A percentile compares a stretch with the other conserved stretches of the same genome.
These are phyloP conservation scores for Clepsis dumicolana DNA, from an alignment of 2,888 invertebrate species.

Conservation along the genomic window DNA sequence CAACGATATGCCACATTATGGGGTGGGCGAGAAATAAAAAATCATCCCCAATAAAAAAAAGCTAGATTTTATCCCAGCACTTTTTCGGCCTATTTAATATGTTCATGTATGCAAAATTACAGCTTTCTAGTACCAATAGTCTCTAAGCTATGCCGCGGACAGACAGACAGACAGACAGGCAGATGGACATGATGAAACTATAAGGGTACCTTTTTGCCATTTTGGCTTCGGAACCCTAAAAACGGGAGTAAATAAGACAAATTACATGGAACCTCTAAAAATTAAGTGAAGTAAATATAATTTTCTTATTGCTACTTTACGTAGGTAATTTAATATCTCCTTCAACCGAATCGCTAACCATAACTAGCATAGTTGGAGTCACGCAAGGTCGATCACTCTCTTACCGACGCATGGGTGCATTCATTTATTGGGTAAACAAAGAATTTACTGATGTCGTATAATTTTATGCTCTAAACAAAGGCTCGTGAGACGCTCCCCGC, in stretches of 20 bases:
- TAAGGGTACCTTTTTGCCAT: too few species aligned
- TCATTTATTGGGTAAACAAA: conserved; percentile 82
- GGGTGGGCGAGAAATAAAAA: too few species aligned
- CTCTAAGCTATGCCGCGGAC: too few species aligned
- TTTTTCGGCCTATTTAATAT: too few species aligned
- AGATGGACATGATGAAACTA: too few species aligned
- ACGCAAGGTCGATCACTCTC: conserved; percentile 62
- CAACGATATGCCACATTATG: too few species aligned
- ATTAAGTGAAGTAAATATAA: neutral
- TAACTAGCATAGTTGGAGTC: conserved; percentile 53
- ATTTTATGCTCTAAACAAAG: conserved; percentile 85
- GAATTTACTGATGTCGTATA: conserved; percentile 85
- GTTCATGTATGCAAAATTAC: too few species aligned
- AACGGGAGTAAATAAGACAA: neutral
- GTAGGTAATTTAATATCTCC: conserved; percentile 8
- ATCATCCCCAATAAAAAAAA: too few species aligned
- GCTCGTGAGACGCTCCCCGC: conserved; percentile 63
- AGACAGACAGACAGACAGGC: too few species aligned
- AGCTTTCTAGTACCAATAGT: too few species aligned
- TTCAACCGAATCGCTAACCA: conserved; percentile 7
- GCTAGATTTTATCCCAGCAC: too few species aligned
- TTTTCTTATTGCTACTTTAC: conserved; percentile 2
- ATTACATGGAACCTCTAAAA: neutral
- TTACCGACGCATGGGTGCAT: conserved; percentile 68
- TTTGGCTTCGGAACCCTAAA: too few species aligned